phyloP scores from a whole-genome alignment of 2,888 invertebrate species.

The Argynnis bischoffii region DNA sequence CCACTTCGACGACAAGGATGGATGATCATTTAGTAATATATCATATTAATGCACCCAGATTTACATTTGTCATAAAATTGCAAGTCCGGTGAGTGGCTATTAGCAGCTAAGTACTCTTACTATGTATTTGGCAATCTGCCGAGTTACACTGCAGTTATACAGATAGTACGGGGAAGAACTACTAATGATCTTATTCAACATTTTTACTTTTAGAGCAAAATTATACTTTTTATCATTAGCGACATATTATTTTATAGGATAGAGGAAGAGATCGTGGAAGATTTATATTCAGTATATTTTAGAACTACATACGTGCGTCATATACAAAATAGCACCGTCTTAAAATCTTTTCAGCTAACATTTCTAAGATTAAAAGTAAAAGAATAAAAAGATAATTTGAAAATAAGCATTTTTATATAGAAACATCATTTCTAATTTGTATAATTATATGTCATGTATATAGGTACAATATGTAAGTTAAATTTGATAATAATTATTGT shows the following conservation, averaged over 20 bases:
- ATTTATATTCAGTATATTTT: too few species aligned
- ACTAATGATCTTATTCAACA: conserved; percentile 17
- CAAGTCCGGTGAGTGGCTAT: conserved; percentile 32
- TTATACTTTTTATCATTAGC: conserved; percentile 6
- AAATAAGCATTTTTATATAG: too few species aligned
- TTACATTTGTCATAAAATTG: conserved; percentile 36
- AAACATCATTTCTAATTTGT: too few species aligned
- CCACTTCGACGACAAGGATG: conserved; percentile 26
- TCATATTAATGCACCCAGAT: conserved; percentile 27
- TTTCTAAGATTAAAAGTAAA: too few species aligned
- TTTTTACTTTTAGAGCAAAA: conserved; percentile 8
- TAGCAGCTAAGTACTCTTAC: conserved; percentile 30
- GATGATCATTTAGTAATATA: conserved; percentile 26
- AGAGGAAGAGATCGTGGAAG: not conserved
- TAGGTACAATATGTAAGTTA: too few species aligned
- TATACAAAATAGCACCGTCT: too few species aligned
- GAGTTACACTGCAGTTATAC: conserved; percentile 15
- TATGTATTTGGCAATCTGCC: conserved; percentile 29
- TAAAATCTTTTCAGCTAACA: too few species aligned
- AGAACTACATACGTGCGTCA: too few species aligned
- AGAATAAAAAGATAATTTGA: too few species aligned
- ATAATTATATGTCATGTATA: too few species aligned
- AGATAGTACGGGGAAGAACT: conserved; percentile 9
- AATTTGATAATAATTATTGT: too few species aligned
- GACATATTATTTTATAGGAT: not conserved